Evolutionary conservation across 2,797 vertebrate species (phyloP).

Genomic region (Chloroceryle amazona): DNA sequence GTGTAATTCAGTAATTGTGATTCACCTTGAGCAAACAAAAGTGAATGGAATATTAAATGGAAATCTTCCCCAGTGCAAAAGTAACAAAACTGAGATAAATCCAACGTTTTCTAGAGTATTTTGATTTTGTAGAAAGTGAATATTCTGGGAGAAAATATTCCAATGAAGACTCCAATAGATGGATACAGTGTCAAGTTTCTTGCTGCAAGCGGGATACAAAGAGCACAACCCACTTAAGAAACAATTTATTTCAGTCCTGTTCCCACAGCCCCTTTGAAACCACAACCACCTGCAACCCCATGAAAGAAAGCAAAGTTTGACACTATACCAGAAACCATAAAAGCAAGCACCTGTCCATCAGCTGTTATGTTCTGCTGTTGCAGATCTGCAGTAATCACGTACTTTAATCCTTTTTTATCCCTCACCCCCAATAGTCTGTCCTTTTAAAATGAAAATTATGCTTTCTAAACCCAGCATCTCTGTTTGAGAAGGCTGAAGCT

Average conservation of each 20-base stretch:
- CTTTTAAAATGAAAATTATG: neutral
- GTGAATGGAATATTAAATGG: neutral
- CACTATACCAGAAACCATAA: neutral
- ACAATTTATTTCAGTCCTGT: neutral
- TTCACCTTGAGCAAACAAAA: neutral
- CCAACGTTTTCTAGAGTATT: neutral
- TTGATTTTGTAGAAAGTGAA: neutral
- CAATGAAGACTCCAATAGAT: neutral
- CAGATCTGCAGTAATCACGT: neutral
- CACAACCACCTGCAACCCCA: slow-evolving; percentile 19
- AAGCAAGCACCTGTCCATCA: neutral
- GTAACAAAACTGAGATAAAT: neutral
- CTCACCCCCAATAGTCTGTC: neutral
- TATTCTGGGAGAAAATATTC: neutral
- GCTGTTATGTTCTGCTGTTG: neutral
- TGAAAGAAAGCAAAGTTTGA: neutral
- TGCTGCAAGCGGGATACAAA: neutral
- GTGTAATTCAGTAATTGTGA: neutral
- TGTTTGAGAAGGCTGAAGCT: neutral
- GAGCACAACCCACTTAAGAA: neutral
- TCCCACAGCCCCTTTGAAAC: slow-evolving; percentile 12
- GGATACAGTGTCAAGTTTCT: neutral
- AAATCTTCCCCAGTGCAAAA: neutral
- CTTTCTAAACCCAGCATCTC: neutral
- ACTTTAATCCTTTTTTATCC: neutral